A percentile compares a stretch with the other conserved stretches of the same genome.
Evolutionary conservation across 2,888 invertebrate genomes (phyloP).

Genomic region (Apamea anceps): DNA sequence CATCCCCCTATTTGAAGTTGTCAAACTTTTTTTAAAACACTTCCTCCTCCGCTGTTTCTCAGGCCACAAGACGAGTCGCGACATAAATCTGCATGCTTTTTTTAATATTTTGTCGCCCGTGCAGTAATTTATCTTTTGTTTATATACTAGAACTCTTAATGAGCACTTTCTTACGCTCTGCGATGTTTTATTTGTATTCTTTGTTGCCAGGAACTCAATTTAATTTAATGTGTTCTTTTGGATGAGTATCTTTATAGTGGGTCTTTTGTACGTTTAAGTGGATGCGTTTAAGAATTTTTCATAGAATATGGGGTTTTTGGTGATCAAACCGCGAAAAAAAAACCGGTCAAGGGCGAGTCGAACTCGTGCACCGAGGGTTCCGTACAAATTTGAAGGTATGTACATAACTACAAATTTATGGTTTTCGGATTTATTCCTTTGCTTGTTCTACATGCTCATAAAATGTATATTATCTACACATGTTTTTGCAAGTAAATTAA

Average conservation of each 20-base stretch:
- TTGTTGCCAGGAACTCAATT: conserved; percentile 57
- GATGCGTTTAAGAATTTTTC: conserved; percentile 8
- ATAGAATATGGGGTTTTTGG: background rate
- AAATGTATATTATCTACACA: too few species aligned
- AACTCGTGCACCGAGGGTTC: too few species aligned
- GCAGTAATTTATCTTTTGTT: conserved; percentile 75
- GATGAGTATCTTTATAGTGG: conserved; percentile 49
- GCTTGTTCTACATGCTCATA: too few species aligned
- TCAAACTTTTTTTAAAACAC: background rate
- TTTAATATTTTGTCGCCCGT: conserved; percentile 77
- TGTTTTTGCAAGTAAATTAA: too few species aligned
- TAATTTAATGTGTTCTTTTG: conserved; percentile 63
- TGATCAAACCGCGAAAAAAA: background rate
- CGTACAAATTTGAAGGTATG: too few species aligned
- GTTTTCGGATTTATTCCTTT: too few species aligned
- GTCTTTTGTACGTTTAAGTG: conserved; percentile 43
- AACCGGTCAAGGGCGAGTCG: too few species aligned
- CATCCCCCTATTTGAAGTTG: background rate
- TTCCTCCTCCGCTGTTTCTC: background rate
- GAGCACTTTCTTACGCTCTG: conserved; percentile 74
- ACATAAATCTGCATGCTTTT: conserved; percentile 72
- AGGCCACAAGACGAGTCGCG: conserved; percentile 48
- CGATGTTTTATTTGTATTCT: conserved; percentile 62
- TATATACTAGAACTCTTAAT: conserved; percentile 78
- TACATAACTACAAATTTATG: too few species aligned